Evolutionary conservation across 2,113 vertebrate genomes (phyloP).

Genomic region (Crotalus viridis): DNA sequence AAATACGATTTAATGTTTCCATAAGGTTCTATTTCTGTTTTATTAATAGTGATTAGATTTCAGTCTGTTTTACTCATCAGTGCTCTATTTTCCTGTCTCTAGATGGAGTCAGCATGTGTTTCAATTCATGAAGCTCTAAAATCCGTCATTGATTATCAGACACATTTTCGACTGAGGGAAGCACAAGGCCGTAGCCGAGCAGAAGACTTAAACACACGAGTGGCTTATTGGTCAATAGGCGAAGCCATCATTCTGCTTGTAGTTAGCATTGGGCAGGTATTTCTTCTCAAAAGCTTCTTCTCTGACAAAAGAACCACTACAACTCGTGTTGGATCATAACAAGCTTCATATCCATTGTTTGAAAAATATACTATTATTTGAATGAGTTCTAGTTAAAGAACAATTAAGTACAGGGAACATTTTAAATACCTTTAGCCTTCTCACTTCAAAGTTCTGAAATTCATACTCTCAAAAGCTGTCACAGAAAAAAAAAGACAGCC

Average conservation of each 20-base stretch:
- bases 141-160: conserved; percentile 96
- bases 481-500: conserved; percentile 52
- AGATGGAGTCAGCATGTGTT: conserved; percentile 98
- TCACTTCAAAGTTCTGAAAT: conserved; percentile 42
- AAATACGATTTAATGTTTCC: background rate
- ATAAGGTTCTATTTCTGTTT: background rate
- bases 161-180: conserved; percentile 93
- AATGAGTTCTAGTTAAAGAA: conserved; percentile 63
- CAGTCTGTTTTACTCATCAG: background rate
- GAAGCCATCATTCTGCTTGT: conserved; percentile 95
- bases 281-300: conserved; percentile 97
- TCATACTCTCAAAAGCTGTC: conserved; percentile 34
- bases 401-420: conserved; percentile 66
- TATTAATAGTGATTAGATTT: background rate
- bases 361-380: conserved; percentile 56
- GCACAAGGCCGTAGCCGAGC: conserved; percentile 96
- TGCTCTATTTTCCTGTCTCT: conserved; percentile 24
- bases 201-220: conserved; percentile 94
- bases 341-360: conserved; percentile 41
- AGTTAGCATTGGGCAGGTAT: conserved; percentile 96
- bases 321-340: conserved; percentile 93
- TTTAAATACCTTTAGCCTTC: conserved; percentile 52
- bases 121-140: conserved; percentile 98
- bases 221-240: conserved; percentile 96
- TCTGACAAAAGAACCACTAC: conserved; percentile 97